phyloP scores from a whole-genome alignment of 35 echinoderm and acorn worm genomes.

The Anneissia japonica region DNA sequence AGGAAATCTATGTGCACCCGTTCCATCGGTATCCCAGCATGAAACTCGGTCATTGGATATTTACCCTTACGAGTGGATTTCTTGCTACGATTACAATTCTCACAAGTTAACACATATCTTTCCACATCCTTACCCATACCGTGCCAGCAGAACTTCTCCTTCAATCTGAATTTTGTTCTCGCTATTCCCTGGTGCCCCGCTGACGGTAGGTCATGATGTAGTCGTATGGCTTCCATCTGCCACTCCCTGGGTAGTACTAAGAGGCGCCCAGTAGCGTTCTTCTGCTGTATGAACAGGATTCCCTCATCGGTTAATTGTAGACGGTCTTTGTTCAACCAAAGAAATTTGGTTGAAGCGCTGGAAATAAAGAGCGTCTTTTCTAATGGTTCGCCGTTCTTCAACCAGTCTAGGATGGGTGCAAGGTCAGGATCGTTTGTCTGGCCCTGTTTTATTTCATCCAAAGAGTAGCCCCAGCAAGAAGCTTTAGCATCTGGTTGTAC shows the following conservation, averaged over 20 bases:
- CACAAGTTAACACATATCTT: background rate
- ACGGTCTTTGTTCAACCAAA: slow-evolving; percentile 28
- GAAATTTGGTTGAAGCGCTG: background rate
- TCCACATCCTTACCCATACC: slow-evolving; percentile 35
- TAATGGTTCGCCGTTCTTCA: background rate
- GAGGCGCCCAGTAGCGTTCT: background rate
- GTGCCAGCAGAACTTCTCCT: slow-evolving; percentile 40
- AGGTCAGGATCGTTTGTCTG: background rate
- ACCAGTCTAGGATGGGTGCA: background rate
- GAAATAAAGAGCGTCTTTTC: background rate
- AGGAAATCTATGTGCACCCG: slow-evolving; percentile 36
- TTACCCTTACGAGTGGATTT: slow-evolving; percentile 3
- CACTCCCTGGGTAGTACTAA: background rate
- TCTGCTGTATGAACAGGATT: slow-evolving; percentile 8
- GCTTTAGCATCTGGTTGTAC: background rate
- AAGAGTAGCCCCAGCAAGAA: background rate
- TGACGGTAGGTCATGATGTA: slow-evolving; percentile 38
- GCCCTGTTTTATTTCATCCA: background rate
- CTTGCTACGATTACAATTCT: slow-evolving; percentile 36
- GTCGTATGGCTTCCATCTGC: background rate
- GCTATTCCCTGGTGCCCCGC: slow-evolving; percentile 39
- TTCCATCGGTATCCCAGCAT: slow-evolving; percentile 26
- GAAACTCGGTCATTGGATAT: slow-evolving; percentile 22
- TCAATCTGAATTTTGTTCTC: background rate
- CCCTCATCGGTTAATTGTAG: slow-evolving; percentile 2